Conservation (phyloP, 2,113 vertebrate species). For the Hydrochoerus hydrochaeris region DNA sequence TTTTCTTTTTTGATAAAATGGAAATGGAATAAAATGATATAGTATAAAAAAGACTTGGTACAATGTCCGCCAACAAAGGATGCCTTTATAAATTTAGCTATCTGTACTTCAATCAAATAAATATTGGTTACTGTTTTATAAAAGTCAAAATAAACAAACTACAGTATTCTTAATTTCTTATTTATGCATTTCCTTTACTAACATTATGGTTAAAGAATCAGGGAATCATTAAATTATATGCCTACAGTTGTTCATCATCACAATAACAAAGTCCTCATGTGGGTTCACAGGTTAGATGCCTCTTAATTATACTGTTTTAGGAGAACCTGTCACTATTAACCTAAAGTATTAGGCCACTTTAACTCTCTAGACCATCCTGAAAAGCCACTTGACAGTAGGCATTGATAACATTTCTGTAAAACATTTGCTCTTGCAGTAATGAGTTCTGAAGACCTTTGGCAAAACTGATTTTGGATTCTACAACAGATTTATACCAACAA, state of each 20-base stretch:
- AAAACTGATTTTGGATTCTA: not conserved
- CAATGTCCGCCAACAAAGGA: not conserved
- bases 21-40: not conserved
- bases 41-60: not conserved
- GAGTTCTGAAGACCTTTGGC: not conserved
- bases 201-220: not conserved
- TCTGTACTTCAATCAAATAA: constrained; percentile 31
- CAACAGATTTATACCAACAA: not conserved
- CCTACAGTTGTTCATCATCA: not conserved
- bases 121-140: not conserved
- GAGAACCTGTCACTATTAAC: not conserved
- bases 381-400: not conserved
- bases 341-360: not conserved
- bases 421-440: not conserved
- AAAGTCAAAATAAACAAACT: not conserved
- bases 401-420: not conserved
- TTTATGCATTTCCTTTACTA: not conserved
- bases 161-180: not conserved
- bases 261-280: not conserved
- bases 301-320: not conserved
- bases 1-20: constrained; percentile 21
- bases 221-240: not conserved
- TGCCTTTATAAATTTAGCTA: not conserved
- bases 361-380: not conserved
- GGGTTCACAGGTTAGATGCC: not conserved